Conservation (phyloP, 2,797 vertebrate genomes). For the Helicolenus hilgendorfi region DNA sequence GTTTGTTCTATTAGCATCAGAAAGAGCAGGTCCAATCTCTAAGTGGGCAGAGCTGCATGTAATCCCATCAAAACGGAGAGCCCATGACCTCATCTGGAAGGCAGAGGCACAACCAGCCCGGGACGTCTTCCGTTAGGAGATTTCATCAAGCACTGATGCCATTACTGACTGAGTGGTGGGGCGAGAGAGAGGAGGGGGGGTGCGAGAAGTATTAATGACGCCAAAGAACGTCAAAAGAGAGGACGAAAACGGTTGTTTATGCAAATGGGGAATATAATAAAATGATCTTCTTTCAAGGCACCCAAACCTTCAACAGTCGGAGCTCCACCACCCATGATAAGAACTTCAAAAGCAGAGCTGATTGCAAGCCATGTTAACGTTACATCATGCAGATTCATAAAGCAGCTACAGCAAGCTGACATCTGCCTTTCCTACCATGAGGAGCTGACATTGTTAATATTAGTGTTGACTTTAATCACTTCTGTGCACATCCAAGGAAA, state of each 20-base stretch:
- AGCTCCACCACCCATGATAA: not conserved
- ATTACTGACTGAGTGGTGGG: conserved; percentile 77
- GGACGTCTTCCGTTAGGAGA: conserved; percentile 84
- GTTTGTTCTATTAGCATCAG: conserved; percentile 80
- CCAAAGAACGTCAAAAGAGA: not conserved
- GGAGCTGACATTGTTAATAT: not conserved
- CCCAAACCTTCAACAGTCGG: not conserved
- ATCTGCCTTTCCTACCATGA: not conserved
- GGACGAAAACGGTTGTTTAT: not conserved
- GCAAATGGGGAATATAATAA: not conserved
- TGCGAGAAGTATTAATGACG: conserved; percentile 8
- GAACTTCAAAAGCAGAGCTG: conserved; percentile 12
- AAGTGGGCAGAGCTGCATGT: conserved; percentile 86
- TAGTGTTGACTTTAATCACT: conserved; percentile 19
- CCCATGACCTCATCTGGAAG: conserved; percentile 86
- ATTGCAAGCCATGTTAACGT: not conserved
- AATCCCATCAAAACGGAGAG: conserved; percentile 89
- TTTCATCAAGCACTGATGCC: conserved; percentile 87
- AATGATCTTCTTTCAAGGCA: not conserved
- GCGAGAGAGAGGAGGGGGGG: conserved; percentile 10
- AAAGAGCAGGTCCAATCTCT: conserved; percentile 86
- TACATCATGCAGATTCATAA: conserved; percentile 28
- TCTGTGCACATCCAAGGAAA: not conserved
- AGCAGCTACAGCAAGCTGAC: conserved; percentile 14
- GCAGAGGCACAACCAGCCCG: conserved; percentile 62